Evolutionary conservation across 2,113 vertebrate species (phyloP).

Genomic region (Poeciliopsis prolifica): DNA sequence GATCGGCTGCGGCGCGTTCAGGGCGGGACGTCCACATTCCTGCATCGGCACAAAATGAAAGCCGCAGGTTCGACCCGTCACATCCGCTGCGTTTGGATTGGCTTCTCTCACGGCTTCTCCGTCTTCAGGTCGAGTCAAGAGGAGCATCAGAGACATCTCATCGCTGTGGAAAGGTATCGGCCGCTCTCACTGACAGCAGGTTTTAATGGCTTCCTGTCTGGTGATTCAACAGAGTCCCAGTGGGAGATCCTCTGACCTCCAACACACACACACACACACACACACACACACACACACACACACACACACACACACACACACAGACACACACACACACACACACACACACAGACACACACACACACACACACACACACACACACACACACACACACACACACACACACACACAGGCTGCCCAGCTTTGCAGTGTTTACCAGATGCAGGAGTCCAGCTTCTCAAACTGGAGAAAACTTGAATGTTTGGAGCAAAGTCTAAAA

Average conservation of each 20-base stretch:
- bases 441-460: conserved; percentile 21
- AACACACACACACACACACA: neutral
- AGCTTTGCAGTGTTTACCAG: conserved; percentile 54
- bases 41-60: conserved; percentile 52
- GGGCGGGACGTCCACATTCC: conserved; percentile 69
- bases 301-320: conserved; percentile 43
- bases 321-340: no score
- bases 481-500: neutral
- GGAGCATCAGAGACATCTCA: no score
- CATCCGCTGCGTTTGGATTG: neutral
- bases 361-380: conserved; percentile 12
- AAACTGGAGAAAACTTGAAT: neutral
- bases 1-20: conserved; percentile 37
- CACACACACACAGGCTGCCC: conserved; percentile 47
- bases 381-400: conserved; percentile 29
- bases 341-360: neutral
- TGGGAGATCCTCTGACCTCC: conserved; percentile 37
- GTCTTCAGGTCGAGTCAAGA: neutral
- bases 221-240: conserved; percentile 56
- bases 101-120: neutral
- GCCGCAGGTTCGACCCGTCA: conserved; percentile 22
- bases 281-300: neutral
- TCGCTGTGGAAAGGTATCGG: conserved; percentile 27
- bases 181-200: conserved; percentile 68
- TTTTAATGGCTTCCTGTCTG: conserved; percentile 72